A percentile compares a stretch with the other conserved stretches of the same genome.
Conservation (phyloP, 2,113 vertebrate species). For the Plecturocebus donacophilus region DNA sequence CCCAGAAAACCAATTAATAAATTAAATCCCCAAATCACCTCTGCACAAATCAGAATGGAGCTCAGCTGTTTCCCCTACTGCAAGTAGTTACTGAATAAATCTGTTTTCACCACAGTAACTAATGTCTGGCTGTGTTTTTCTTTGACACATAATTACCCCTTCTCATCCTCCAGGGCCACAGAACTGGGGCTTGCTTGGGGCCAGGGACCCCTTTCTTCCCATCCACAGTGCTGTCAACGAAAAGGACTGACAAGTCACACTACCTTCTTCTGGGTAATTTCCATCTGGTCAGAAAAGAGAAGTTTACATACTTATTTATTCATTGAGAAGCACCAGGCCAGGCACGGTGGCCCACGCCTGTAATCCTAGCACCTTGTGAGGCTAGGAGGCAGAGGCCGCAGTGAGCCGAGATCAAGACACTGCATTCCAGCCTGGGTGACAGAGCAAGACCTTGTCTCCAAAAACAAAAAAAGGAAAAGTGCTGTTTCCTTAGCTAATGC, state of each 20-base stretch:
- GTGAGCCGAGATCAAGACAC: background rate
- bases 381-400: background rate
- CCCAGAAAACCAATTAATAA: too few species aligned
- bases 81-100: background rate
- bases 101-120: background rate
- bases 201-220: background rate
- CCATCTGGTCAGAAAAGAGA: background rate
- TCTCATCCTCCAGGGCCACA: background rate
- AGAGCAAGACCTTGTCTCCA: background rate
- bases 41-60: background rate
- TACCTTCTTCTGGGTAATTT: background rate
- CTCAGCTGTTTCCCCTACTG: background rate
- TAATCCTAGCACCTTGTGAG: background rate
- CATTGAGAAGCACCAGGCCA: background rate
- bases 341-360: background rate
- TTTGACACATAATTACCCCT: background rate
- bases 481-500: background rate
- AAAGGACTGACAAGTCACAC: background rate
- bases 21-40: background rate
- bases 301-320: background rate
- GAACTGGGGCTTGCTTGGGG: background rate
- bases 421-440: background rate
- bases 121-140: background rate
- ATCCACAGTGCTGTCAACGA: background rate
- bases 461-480: background rate